Percentiles rank a stretch among this genome's conserved stretches.
These are phyloP conservation scores for Coracopsis vasa DNA, from an alignment of 2,113 vertebrate species.

Conservation along the genomic window DNA sequence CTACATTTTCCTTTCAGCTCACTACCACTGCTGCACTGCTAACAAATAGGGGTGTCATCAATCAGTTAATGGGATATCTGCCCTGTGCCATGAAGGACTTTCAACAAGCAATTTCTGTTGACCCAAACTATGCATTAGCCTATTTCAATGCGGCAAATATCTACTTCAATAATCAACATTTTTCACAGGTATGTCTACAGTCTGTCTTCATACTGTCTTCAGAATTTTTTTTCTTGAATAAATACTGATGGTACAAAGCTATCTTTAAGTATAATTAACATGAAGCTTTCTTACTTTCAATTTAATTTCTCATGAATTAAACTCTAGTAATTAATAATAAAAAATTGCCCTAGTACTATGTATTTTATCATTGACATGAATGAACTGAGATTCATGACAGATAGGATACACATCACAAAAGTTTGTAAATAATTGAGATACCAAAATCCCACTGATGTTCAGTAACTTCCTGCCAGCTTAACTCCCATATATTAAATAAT, in stretches of 20 bases:
- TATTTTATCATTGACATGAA: not conserved
- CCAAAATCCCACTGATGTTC: not conserved
- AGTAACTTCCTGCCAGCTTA: not conserved
- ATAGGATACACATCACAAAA: not conserved
- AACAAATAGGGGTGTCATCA: slow-evolving; percentile 80
- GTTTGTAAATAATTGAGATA: not conserved
- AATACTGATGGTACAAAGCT: not conserved
- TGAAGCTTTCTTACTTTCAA: not conserved
- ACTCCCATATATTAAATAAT: not conserved
- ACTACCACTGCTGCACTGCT: slow-evolving; percentile 70
- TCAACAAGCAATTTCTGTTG: slow-evolving; percentile 73
- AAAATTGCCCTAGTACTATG: not conserved
- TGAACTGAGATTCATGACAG: not conserved
- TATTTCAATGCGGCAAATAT: slow-evolving; percentile 81
- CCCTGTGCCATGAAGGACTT: slow-evolving; percentile 79
- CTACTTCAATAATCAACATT: slow-evolving; percentile 78
- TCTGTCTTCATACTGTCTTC: not conserved
- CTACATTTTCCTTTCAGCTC: slow-evolving; percentile 62
- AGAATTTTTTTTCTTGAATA: not conserved
- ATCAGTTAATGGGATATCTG: slow-evolving; percentile 76
- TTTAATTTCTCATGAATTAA: not conserved
- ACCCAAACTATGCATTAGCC: slow-evolving; percentile 72
- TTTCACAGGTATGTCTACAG: slow-evolving; percentile 74
- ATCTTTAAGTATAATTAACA: not conserved
- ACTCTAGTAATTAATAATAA: not conserved